Evolutionary conservation across 2,888 invertebrate genomes (phyloP), one percentile per base, ranked within the genome.

Genomic region (Netelia inedita): DNA sequence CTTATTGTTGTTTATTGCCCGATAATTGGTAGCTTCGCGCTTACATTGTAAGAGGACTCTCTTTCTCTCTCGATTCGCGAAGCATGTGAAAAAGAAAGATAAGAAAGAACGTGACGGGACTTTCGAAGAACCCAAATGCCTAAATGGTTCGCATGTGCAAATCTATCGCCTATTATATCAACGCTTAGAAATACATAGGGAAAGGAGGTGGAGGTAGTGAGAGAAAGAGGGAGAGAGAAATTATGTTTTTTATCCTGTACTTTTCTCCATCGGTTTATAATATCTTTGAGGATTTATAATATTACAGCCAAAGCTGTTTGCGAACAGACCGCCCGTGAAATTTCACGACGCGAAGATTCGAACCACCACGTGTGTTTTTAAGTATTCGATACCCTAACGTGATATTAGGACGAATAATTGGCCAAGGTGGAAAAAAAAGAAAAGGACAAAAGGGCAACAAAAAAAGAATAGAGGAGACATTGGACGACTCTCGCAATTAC

Each of bases 361-460:
- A 84, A 81, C 61, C 75, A 81, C 72, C 61, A 80, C 79, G 68
- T 79, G 68, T 75, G 59, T 65, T 41, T 35, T 50, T 23, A n/a
- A 74, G 35, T 35, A 35, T 35, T 35, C n/a, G 63, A 55, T n/a
- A 14, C 41, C 71, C 16, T 46, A 72, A 71, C 63, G 55, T 63
- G 16, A 79, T 59, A 63, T 8, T 61, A 82, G 59, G 57, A 75
- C 14, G 65, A 78, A 79, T 82, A 75, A 68, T 73, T 57, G 73
- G 57, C 87, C 87, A 87, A 87, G 88, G 87, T 35, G 6, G 88
- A 88, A 89, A 53, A 11, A 14, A 41, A 57, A 59, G 50, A 71
- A 71, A 53, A 28, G 66, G 57, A 65, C 23, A 71, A 69, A 76
- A 61, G 53, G 55, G 10, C 35, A 10, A 41, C 1, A 73, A 72